Evolutionary conservation across 2,888 invertebrate species (phyloP).

Genomic region (Volucella inflata): DNA sequence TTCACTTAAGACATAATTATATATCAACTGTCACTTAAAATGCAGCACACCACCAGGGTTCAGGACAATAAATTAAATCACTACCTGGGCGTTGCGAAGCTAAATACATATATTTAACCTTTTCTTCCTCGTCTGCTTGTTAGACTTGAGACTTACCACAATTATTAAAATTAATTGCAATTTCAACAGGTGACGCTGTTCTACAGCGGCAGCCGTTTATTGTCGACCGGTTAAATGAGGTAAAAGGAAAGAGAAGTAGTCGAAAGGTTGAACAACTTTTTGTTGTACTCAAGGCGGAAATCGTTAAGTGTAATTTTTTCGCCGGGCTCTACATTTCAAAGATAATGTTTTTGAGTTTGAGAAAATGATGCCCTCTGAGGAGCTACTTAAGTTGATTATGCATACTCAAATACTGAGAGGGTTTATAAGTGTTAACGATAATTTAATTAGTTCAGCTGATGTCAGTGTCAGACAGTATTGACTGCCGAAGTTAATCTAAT

Average conservation of each 20-base stretch:
- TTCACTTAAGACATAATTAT: neutral
- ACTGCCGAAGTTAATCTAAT: no score
- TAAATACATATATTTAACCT: constrained; percentile 52
- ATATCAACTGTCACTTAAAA: constrained; percentile 14
- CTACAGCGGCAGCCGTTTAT: constrained; percentile 11
- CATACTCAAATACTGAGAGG: no score
- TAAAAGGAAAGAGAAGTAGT: constrained; percentile 1
- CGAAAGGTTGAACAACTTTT: constrained; percentile 33
- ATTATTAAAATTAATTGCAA: constrained; percentile 73
- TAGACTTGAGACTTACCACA: constrained; percentile 48
- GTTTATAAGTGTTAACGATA: no score
- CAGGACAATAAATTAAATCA: constrained; percentile 63
- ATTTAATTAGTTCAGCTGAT: no score
- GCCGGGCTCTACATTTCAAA: neutral
- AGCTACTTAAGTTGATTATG: no score
- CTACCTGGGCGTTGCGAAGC: constrained; percentile 7
- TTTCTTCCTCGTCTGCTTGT: neutral
- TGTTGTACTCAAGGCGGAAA: constrained; percentile 13
- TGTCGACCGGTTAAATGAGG: constrained; percentile 15
- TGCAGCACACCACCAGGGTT: constrained; percentile 34
- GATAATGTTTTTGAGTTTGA: neutral
- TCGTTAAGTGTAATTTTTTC: constrained; percentile 18
- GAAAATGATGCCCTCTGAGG: no score
- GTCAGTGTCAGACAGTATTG: no score
- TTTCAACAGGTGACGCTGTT: constrained; percentile 61